A percentile compares a stretch with the other conserved stretches of the same genome.
Conservation (phyloP, 2,797 vertebrate species). For the Paguma larvata region DNA sequence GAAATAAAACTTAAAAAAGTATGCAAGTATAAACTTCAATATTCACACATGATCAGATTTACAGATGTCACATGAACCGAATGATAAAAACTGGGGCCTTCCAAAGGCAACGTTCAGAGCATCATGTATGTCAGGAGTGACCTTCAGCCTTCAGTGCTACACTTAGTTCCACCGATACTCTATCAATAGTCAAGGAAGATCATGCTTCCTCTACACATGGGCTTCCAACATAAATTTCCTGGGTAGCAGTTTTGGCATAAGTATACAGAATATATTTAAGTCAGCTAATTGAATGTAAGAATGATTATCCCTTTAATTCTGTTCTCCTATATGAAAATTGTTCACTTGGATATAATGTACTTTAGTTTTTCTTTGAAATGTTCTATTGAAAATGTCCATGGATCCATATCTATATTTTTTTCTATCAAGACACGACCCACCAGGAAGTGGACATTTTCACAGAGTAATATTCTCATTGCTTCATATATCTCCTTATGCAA, state of each 20-base stretch:
- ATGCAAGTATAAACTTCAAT: neutral
- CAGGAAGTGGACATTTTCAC: neutral
- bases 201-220: neutral
- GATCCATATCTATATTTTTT: neutral
- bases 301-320: neutral
- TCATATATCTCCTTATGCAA: neutral
- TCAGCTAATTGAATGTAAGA: neutral
- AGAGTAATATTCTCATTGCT: neutral
- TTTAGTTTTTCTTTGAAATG: slow-evolving; percentile 24
- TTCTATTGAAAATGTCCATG: neutral
- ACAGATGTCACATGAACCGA: slow-evolving; percentile 54
- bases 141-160: neutral
- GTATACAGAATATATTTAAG: neutral
- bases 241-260: neutral
- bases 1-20: neutral
- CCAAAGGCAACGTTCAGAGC: slow-evolving; percentile 73
- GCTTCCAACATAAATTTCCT: slow-evolving; percentile 12
- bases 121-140: neutral
- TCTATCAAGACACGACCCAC: neutral
- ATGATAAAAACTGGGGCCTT: slow-evolving; percentile 76
- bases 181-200: neutral
- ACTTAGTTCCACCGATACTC: neutral
- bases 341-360: neutral
- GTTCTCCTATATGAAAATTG: neutral
- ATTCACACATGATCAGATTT: neutral